Evolutionary conservation across 2,797 vertebrate species (phyloP), one percentile per base, ranked within the genome.

Genomic region (Neosalanx taihuensis): DNA sequence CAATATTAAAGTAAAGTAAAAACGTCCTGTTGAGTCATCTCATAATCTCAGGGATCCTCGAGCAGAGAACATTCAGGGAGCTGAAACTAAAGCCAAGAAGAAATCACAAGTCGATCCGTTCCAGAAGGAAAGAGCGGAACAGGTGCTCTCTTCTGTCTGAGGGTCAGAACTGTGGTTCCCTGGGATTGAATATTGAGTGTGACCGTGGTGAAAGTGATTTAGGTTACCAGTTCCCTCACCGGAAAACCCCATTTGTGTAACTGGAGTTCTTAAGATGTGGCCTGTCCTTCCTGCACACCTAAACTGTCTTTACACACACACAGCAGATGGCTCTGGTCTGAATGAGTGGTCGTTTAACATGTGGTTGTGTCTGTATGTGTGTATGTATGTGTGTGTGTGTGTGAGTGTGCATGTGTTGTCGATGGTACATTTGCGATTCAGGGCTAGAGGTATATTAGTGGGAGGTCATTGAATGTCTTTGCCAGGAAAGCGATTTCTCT

Each of bases 281-380:
- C 75, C 70, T 76, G 51, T 58, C 74, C 72, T 79, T 71, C 63
- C 77, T 61, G 65, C 73, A 69, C 75, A 72, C 76, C 73, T 81
- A 79, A 85, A 83, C 76, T 80, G 71, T 23, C 73, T 81, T 82
- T 87, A 77, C 86, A 85, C 83, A 76, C 84, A 77, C 59, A 7
- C 10, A 81, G 66, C 82, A 88, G 81, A 85, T 82, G 80, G 78
- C 72, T 73, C 53, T 70, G 51, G 64, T 71, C 30, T 59, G 64
- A 86, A 83, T 80, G 60, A 63, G 29, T 18, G 60, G 30, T 33
- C 1, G 18, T 63, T 33, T 63, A 17, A 33, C 29, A 63, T 33
- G 15, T 26, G 31, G 69, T 70, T 61, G 6, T 59, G 33, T 37
- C 10, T 26, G 20, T 30, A 65, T 64, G 37, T 35, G 53, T 60